Conservation (phyloP, 2,888 invertebrate species). For the Limenitis camilla region DNA sequence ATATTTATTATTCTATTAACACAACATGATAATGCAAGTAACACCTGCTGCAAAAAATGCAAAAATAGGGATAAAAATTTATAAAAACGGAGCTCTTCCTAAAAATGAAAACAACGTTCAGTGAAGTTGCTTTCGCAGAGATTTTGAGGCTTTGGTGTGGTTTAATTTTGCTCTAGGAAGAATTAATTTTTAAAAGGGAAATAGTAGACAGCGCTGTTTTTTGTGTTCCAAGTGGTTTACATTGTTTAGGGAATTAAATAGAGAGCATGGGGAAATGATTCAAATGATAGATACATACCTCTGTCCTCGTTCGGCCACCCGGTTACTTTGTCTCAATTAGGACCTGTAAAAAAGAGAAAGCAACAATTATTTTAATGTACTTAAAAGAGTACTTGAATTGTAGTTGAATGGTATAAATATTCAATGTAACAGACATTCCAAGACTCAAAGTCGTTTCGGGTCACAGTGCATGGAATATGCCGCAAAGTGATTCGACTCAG, state of each 20-base stretch:
- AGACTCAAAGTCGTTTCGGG: neutral
- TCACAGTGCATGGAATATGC: conserved; percentile 5
- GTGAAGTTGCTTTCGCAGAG: no score
- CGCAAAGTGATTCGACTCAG: conserved; percentile 6
- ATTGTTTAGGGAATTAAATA: neutral
- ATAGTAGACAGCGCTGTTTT: no score
- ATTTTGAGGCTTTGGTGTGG: no score
- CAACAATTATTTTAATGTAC: neutral
- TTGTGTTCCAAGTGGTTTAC: neutral
- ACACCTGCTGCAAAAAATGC: no score
- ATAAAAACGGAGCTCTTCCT: no score
- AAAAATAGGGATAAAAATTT: no score
- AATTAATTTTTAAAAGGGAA: no score
- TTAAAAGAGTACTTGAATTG: neutral
- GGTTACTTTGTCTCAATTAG: conserved; percentile 41
- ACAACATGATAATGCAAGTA: no score
- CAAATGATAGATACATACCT: conserved; percentile 37
- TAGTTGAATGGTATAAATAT: neutral
- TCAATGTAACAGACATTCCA: neutral
- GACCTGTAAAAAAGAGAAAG: conserved; percentile 45
- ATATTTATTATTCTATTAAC: no score
- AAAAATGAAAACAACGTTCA: no score
- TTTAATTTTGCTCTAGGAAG: no score
- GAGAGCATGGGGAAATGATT: neutral
- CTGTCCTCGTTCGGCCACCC: conserved; percentile 63